Evolutionary conservation across 2,113 vertebrate species (phyloP), one percentile per base, ranked within the genome.

Genomic region (Coreoperca whiteheadi): DNA sequence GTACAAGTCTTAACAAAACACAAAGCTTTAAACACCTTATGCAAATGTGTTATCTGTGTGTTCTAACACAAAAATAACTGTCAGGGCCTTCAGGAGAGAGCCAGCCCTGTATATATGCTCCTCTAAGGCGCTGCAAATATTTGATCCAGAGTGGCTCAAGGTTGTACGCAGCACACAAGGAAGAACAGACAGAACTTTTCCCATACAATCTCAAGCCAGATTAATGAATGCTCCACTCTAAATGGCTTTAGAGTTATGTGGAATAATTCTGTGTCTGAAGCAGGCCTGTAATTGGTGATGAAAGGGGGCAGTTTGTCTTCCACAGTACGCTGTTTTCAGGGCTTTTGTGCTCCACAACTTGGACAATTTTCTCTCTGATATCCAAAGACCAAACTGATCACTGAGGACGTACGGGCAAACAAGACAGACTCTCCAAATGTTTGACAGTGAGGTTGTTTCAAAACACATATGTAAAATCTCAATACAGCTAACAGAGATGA

Each of bases 281-380:
- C 53, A 30, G 61, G 69, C 54, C 74, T 70, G 73, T 53, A 81
- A 65, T 48, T 54, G 80, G n/a, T 64, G 70, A n/a, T 83, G 63
- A 80, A 64, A 79, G 57, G 25, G 1, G 4, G 21, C 39, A 67
- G 21, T 69, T 68, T 64, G 30, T 68, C 43, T 28, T 59, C 41
- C 25, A 16, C 46, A 54, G 28, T 8, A 1, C n/a, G 65, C 41
- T 50, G 12, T 60, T 73, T 77, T 57, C 2, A 23, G 20, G 32
- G 8, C 4, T 10, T 61, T 57, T 68, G 20, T 50, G 21, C 10
- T 59, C 15, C 56, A 73, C 48, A 57, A 60, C 14, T 59, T 39
- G 15, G 37, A 66, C 11, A 54, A 25, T 32, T 66, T 20, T 46
- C 60, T 34, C 2, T 12, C 12, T 18, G 18, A 28, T 6, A 15